Evolutionary conservation across 2,888 invertebrate genomes (phyloP), one percentile per base, ranked within the genome.

Genomic region (Ditylenchus weischeri): DNA sequence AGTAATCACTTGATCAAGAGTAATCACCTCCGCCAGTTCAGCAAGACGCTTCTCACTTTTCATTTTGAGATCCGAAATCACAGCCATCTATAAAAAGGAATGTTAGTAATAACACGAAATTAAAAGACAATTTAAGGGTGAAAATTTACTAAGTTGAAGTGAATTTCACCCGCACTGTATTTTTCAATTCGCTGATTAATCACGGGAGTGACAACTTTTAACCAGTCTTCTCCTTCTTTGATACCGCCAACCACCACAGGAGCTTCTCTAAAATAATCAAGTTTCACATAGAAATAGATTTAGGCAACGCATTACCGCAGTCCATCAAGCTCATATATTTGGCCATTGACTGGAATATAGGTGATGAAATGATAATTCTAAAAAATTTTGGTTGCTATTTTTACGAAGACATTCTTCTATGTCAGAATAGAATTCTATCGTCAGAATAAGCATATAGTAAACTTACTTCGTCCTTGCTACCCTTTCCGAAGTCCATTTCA

Each of bases 141-240:
- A n/a, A n/a, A n/a, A n/a, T n/a, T n/a, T n/a, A n/a, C 43, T 66
- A 98, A 86, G 85, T 95, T 98, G 85, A 98, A 98, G 84, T 93
- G 94, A 78, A 98, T 96, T 87, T 98, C 96, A 21, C 92, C 94
- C 84, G 91, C 91, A 73, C 90, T 92, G 84, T 95, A 93, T 89
- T 90, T 90, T 81, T 91, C 90, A 84, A 96, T 96, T 78, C 94
- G 87, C 83, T 90, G 90, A 84, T 91, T 90, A 77, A 98, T 92
- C 62, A 93, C 90, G 0, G 95, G 94, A 63, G 90, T 88, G 0
- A 91, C 92, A 0, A 90, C 88, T 83, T 91, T 90, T 5, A 93
- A 88, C 96, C 98, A 98, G 81, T 93, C 92, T 67, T 88, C 87
- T 54, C 89, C 89, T 0, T 88, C 83, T 23, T 89, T 87, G 57